Conservation (phyloP, 2,888 invertebrate genomes). For the Dexiosoma caninum region DNA sequence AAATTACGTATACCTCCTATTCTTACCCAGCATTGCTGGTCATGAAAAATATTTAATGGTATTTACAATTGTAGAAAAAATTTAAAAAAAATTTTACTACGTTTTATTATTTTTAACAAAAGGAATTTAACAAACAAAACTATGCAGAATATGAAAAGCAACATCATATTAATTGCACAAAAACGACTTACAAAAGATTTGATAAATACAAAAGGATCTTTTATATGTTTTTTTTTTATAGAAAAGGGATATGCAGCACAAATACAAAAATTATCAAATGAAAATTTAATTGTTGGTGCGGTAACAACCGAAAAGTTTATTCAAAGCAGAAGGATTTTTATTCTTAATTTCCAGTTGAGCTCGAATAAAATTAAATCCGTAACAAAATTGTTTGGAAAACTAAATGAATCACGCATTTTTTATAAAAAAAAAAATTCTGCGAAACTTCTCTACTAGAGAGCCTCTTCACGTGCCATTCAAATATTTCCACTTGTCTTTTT, state of each 20-base stretch:
- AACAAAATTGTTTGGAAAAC: too few relatives aligned
- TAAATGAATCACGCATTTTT: too few relatives aligned
- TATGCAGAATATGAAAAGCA: background rate
- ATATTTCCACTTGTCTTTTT: too few relatives aligned
- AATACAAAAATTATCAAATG: slow-evolving; percentile 16
- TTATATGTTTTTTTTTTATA: slow-evolving; percentile 25
- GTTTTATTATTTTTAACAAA: slow-evolving; percentile 17
- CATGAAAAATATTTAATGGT: background rate
- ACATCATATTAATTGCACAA: slow-evolving; percentile 26
- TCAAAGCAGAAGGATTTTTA: background rate
- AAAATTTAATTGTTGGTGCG: background rate
- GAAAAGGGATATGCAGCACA: background rate
- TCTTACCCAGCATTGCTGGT: background rate
- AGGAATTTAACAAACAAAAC: slow-evolving; percentile 40
- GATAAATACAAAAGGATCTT: slow-evolving; percentile 36
- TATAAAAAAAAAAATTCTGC: too few relatives aligned
- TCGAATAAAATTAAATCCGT: too few relatives aligned
- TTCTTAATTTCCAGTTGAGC: background rate
- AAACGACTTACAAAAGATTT: slow-evolving; percentile 40
- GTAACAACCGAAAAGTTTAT: background rate
- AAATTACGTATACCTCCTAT: too few relatives aligned
- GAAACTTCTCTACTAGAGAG: too few relatives aligned
- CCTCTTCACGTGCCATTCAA: too few relatives aligned
- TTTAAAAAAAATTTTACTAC: background rate
- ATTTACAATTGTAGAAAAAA: background rate